Percentiles rank a stretch among this genome's conserved stretches.
Conservation (phyloP, 2,797 vertebrate species). For the Astyanax mexicanus region DNA sequence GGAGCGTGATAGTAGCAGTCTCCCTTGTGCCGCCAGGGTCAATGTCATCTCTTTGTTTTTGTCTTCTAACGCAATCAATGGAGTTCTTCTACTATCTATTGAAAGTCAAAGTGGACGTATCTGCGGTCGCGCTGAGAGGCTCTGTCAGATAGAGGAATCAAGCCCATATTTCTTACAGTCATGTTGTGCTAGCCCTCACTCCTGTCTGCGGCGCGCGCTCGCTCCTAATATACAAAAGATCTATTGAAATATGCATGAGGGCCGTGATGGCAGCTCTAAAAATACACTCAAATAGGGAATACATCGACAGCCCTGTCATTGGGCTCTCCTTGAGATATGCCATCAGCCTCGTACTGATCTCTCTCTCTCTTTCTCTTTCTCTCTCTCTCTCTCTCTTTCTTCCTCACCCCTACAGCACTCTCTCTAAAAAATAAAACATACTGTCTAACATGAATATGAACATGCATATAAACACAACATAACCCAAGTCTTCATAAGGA, state of each 20-base stretch:
- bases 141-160: conserved; percentile 85
- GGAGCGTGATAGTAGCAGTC: conserved; percentile 32
- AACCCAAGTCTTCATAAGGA: background rate
- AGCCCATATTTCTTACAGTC: conserved; percentile 87
- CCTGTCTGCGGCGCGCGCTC: conserved; percentile 75
- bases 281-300: conserved; percentile 87
- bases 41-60: conserved; percentile 80
- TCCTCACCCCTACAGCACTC: background rate
- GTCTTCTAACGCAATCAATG: conserved; percentile 83
- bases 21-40: conserved; percentile 62
- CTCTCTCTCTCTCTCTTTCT: conserved; percentile 22
- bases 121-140: conserved; percentile 72
- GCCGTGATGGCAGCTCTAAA: conserved; percentile 84
- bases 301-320: conserved; percentile 89
- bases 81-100: conserved; percentile 79
- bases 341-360: conserved; percentile 52
- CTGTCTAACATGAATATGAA: background rate
- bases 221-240: conserved; percentile 86
- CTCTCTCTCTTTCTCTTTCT: conserved; percentile 18
- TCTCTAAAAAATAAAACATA: conserved; percentile 23
- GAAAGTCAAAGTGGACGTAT: conserved; percentile 83
- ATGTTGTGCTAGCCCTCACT: conserved; percentile 81
- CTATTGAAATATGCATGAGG: conserved; percentile 89
- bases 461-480: background rate
- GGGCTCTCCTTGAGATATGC: conserved; percentile 85